phyloP scores from a whole-genome alignment of 2,113 vertebrate genomes.

The Geococcyx californianus region DNA sequence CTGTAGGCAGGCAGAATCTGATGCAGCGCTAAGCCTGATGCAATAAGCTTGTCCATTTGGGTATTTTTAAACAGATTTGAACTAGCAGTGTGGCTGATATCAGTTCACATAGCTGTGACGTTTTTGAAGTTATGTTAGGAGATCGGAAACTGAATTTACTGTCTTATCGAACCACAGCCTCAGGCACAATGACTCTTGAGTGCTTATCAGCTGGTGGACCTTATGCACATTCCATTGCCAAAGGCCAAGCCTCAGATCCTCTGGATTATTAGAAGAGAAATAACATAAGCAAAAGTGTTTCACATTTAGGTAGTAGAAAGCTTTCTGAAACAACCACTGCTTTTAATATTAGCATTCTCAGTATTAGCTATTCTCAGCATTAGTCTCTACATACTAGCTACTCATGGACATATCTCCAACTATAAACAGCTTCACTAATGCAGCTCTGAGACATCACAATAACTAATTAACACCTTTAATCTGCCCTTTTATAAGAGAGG shows the following conservation, averaged over 20 bases:
- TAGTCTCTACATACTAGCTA: neutral
- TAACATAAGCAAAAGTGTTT: neutral
- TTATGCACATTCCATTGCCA: neutral
- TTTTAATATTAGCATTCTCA: neutral
- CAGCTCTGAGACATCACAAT: neutral
- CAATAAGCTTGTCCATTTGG: neutral
- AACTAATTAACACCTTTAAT: neutral
- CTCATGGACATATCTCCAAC: neutral
- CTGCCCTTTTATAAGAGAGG: neutral
- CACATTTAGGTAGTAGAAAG: neutral
- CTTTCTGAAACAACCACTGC: neutral
- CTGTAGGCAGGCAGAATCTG: neutral
- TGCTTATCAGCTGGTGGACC: neutral
- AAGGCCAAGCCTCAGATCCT: neutral
- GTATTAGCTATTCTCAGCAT: neutral
- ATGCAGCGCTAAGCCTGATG: neutral
- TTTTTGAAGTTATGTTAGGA: neutral
- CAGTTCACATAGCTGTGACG: neutral
- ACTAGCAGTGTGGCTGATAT: neutral
- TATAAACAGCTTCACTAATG: neutral
- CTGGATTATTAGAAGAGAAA: neutral
- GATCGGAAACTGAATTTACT: neutral
- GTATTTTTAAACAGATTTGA: constrained; percentile 1
- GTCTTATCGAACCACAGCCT: neutral
- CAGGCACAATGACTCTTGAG: neutral